A percentile compares a stretch with the other conserved stretches of the same genome.
Conservation (phyloP, 2,888 invertebrate species). For the Drosophila cognata region DNA sequence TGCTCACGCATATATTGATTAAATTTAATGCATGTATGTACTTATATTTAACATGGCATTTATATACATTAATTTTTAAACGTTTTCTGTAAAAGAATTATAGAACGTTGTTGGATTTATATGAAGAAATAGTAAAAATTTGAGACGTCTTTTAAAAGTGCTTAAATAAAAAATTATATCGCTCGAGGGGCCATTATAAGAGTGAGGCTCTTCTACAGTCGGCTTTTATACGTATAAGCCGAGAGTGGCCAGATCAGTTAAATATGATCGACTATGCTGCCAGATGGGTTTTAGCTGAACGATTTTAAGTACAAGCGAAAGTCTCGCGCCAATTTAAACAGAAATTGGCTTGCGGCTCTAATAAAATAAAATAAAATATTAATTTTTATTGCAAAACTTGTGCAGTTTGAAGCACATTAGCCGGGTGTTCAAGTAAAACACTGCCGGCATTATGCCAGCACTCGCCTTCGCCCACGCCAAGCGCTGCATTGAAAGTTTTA, state of each 20-base stretch:
- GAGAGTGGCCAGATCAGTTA: conserved; percentile 13
- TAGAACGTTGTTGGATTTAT: neutral
- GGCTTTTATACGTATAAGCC: neutral
- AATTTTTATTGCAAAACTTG: neutral
- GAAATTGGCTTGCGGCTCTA: neutral
- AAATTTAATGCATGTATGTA: neutral
- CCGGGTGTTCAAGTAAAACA: conserved; percentile 21
- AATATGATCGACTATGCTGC: neutral
- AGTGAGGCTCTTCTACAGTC: conserved; percentile 4
- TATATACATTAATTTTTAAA: neutral
- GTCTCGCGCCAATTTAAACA: conserved; percentile 23
- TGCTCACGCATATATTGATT: neutral
- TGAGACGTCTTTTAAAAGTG: neutral
- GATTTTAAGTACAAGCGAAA: neutral
- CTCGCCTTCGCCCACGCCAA: conserved; percentile 38
- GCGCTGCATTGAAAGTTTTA: conserved; percentile 44
- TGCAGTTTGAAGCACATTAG: conserved; percentile 2
- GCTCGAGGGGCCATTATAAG: neutral
- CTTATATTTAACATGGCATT: neutral
- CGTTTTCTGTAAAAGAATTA: neutral
- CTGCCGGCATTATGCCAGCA: conserved; percentile 16
- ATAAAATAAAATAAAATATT: conserved; percentile 3
- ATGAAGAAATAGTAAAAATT: neutral
- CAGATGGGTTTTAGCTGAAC: neutral
- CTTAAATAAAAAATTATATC: neutral